phyloP scores from a whole-genome alignment of 2,113 vertebrate species.

The Salvator merianae region DNA sequence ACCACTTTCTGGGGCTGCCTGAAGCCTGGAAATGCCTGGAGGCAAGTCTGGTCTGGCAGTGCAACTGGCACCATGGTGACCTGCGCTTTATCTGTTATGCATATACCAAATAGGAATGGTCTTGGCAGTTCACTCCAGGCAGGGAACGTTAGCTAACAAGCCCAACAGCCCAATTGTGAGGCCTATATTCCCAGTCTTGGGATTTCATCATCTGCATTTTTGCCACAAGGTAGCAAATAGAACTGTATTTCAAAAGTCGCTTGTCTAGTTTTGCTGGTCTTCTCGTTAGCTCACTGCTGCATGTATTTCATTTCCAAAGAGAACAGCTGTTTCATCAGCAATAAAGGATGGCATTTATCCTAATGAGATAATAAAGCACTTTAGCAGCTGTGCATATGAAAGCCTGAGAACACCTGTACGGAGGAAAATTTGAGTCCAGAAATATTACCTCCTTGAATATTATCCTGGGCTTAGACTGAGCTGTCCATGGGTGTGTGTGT shows the following conservation, averaged over 20 bases:
- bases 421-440: no score
- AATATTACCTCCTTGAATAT: neutral
- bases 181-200: neutral
- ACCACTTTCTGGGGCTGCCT: no score
- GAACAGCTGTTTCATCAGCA: constrained; percentile 10
- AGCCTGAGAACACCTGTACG: neutral
- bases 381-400: neutral
- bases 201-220: neutral
- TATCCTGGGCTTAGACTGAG: neutral
- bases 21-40: no score
- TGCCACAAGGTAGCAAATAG: neutral
- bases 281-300: neutral
- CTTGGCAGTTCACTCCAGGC: neutral
- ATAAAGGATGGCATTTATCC: neutral
- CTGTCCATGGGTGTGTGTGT: no score
- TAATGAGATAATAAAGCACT: neutral
- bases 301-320: neutral
- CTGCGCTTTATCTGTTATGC: neutral
- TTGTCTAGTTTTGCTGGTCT: neutral
- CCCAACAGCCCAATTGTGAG: no score
- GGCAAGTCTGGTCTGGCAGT: no score
- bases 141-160: neutral
- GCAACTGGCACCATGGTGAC: neutral
- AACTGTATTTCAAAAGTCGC: neutral
- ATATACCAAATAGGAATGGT: neutral